Base-by-base conservation (phyloP, 2,888 invertebrate species). In the Exocentrus adspersus region DNA sequence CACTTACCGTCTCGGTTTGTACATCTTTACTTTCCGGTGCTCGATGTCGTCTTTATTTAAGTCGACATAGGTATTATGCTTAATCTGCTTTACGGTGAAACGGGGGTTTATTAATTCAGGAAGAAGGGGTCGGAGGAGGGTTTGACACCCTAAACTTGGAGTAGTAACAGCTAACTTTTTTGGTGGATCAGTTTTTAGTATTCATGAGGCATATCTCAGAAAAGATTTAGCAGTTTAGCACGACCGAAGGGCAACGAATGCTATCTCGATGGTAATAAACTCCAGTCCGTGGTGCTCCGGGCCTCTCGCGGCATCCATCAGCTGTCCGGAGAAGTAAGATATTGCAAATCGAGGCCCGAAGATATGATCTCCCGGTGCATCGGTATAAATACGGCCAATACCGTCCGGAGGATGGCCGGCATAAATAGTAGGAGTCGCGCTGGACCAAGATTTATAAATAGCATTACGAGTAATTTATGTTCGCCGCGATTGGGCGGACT, bases 381-480 rank as follows among this genome's bases (percentile, higher is more conserved):
- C 70, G 72, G 72, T 73, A 74, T 74, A 74, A 73, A 75, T 73
- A 75, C 70, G 58, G 63, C 67, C 70, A 62, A 64, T 64, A 65
- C 65, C 50, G 64, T 53, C 64, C 66, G 67, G 74, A 70, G 73
- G 72, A 73, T 72, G 73, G 73, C 62, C 72, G 74, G 71, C 72
- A 76, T 74, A 72, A 73, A 72, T 74, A 72, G 72, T 72, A 74
- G 73, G 73, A 74, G 73, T 72, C 71, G 72, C 70, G 70, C 64
- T 59, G 69, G 70, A 71, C 70, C 68, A 68, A 58, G 59, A 82
- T 80, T 81, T 81, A 82, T 82, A 82, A 82, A 82, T 82, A 81
- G 80, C 80, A 80, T 80, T 80, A 80, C 79, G 78, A 80, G 81
- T 82, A 82, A 82, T 81, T 82, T 82, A 82, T 82, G 81, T 80